Percentiles rank a stretch among this genome's conserved stretches.
Evolutionary conservation across 2,888 invertebrate genomes (phyloP).

Genomic region (Parelbella ahira): DNA sequence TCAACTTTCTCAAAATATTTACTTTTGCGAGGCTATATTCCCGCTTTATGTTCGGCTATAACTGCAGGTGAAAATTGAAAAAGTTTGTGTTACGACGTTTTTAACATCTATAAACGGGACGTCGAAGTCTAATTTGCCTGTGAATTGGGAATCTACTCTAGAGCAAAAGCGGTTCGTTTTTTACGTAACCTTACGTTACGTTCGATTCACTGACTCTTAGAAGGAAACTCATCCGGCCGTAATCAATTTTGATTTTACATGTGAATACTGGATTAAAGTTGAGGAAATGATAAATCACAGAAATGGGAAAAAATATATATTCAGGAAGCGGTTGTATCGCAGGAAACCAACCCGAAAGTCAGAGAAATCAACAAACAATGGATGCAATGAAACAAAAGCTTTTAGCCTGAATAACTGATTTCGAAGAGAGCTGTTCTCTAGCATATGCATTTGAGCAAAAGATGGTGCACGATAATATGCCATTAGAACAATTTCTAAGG

Average conservation of each 20-base stretch:
- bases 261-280: too few relatives aligned
- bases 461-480: constrained; percentile 60
- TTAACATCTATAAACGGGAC: constrained; percentile 60
- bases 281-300: too few relatives aligned
- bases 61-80: constrained; percentile 78
- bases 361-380: too few relatives aligned
- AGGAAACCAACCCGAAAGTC: too few relatives aligned
- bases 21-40: constrained; percentile 49
- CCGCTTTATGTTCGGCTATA: constrained; percentile 65
- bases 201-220: too few relatives aligned
- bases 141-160: too few relatives aligned
- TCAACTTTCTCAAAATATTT: constrained; percentile 69
- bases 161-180: too few relatives aligned
- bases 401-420: neutral
- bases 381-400: neutral
- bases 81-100: constrained; percentile 73
- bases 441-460: constrained; percentile 44
- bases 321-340: too few relatives aligned
- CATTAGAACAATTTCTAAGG: constrained; percentile 66
- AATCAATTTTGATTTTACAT: too few relatives aligned
- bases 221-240: too few relatives aligned
- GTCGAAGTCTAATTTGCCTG: constrained; percentile 55
- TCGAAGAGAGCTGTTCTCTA: constrained; percentile 27
- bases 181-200: too few relatives aligned
- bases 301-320: too few relatives aligned